Evolutionary conservation across 2,113 vertebrate genomes (phyloP).

Genomic region (Todiramphus chloris): DNA sequence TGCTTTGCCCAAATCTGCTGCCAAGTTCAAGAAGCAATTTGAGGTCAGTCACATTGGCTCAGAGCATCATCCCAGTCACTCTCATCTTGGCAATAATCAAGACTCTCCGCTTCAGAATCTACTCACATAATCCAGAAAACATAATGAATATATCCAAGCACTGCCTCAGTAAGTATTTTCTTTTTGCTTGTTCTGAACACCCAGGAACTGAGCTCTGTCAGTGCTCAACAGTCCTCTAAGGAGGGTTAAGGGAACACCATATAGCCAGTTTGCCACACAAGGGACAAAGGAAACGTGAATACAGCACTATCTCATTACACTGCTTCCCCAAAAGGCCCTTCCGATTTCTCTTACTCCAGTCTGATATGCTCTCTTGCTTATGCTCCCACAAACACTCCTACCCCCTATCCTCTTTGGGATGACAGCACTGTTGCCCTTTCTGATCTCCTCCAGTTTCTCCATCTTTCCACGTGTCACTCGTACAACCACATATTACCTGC

Average conservation of each 20-base stretch:
- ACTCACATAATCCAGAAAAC: neutral
- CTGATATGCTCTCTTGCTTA: neutral
- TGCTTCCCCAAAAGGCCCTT: neutral
- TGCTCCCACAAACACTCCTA: neutral
- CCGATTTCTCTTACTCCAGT: neutral
- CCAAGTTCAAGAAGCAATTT: neutral
- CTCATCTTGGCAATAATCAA: neutral
- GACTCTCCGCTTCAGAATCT: neutral
- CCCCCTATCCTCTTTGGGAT: neutral
- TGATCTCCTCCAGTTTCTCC: neutral
- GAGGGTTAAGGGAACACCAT: neutral
- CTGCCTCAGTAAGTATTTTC: neutral
- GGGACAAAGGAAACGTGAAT: neutral
- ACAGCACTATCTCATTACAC: neutral
- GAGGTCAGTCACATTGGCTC: neutral
- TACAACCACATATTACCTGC: neutral
- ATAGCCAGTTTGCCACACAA: neutral
- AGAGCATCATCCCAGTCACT: neutral
- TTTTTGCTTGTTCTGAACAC: neutral
- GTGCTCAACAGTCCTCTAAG: fast-evolving
- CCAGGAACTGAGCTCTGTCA: neutral
- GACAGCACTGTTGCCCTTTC: neutral
- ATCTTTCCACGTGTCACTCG: neutral
- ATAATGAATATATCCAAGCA: neutral
- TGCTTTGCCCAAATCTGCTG: neutral